phyloP scores from a whole-genome alignment of 2,113 vertebrate species.

The Planiliza haematocheilus region DNA sequence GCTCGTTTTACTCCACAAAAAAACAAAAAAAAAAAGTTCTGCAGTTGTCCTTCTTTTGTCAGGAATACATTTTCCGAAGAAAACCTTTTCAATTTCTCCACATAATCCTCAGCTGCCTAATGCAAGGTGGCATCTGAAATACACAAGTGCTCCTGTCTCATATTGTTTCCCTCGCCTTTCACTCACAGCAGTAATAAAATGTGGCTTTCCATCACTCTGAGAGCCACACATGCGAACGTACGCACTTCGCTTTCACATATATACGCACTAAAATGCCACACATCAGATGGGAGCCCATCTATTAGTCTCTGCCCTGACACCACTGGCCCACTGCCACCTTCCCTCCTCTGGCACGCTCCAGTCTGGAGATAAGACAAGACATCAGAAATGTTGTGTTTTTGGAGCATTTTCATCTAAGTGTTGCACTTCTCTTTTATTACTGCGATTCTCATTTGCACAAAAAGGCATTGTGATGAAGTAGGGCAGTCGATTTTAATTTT shows the following conservation, averaged over 20 bases:
- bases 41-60: not conserved
- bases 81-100: conserved; percentile 41
- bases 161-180: conserved; percentile 28
- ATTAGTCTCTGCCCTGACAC: conserved; percentile 39
- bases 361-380: conserved; percentile 10
- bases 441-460: conserved; percentile 34
- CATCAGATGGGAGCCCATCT: conserved; percentile 38
- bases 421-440: conserved; percentile 16
- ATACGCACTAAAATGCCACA: conserved; percentile 6
- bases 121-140: conserved; percentile 59
- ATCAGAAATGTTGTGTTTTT: conserved; percentile 10
- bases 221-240: conserved; percentile 17
- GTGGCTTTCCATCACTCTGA: conserved; percentile 53
- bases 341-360: conserved; percentile 17
- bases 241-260: conserved; percentile 33
- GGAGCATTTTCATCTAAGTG: conserved; percentile 12
- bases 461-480: conserved; percentile 53
- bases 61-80: conserved; percentile 40
- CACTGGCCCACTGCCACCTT: conserved; percentile 45
- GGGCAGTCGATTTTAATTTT: conserved; percentile 70
- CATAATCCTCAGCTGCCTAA: conserved; percentile 44
- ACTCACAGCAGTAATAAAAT: conserved; percentile 41
- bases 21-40: not conserved
- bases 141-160: conserved; percentile 43
- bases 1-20: conserved; percentile 21